phyloP scores from a whole-genome alignment of 2,797 vertebrate genomes.

The Lacerta viridis region DNA sequence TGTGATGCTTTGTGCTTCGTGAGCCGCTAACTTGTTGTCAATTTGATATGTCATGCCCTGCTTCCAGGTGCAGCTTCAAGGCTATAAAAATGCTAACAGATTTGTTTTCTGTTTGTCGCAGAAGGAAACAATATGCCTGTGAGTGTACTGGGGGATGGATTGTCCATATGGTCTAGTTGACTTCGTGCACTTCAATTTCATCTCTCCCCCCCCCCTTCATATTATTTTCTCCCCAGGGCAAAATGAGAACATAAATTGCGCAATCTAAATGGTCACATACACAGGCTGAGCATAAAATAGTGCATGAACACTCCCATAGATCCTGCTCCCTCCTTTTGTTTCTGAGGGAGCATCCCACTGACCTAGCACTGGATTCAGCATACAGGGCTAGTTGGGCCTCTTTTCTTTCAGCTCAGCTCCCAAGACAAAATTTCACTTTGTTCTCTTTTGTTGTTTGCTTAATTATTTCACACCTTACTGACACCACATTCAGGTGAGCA shows the following conservation, averaged over 20 bases:
- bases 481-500: too few relatives aligned
- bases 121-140: slow-evolving; percentile 42
- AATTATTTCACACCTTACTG: too few relatives aligned
- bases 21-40: slow-evolving; percentile 35
- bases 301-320: too few relatives aligned
- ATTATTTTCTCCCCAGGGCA: neutral
- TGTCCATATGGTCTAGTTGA: slow-evolving; percentile 44
- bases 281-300: neutral
- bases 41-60: slow-evolving; percentile 29
- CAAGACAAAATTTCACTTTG: too few relatives aligned
- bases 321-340: too few relatives aligned
- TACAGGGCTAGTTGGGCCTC: too few relatives aligned
- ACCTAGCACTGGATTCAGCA: too few relatives aligned
- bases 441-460: too few relatives aligned
- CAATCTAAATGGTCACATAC: neutral
- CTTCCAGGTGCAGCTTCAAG: slow-evolving; percentile 30
- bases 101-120: slow-evolving; percentile 48
- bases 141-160: slow-evolving; percentile 35
- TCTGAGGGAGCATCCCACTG: too few relatives aligned
- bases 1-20: neutral
- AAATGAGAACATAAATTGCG: neutral
- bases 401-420: too few relatives aligned
- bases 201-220: neutral
- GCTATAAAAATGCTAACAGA: slow-evolving; percentile 23
- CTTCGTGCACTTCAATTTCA: slow-evolving; percentile 46